Percentiles rank a stretch among this genome's conserved stretches.
Conservation (phyloP, 2,888 invertebrate genomes). For the Lasioglossum lativentre region DNA sequence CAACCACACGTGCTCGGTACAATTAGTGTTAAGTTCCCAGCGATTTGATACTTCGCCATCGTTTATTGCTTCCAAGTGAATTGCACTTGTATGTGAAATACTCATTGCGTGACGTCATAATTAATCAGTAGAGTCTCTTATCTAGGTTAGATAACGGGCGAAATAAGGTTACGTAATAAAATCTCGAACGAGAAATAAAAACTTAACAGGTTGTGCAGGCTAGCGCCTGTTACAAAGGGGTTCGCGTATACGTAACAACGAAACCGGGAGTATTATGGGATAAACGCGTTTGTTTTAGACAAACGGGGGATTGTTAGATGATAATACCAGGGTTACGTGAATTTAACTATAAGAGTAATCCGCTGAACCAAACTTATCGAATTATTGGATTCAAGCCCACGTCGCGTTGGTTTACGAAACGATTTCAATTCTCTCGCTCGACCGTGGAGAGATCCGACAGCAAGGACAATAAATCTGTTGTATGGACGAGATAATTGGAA, state of each 20-base stretch:
- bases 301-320: neutral
- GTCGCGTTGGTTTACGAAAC: constrained; percentile 18
- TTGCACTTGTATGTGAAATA: neutral
- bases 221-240: neutral
- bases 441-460: constrained; percentile 17
- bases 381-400: constrained; percentile 48
- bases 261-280: neutral
- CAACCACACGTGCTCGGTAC: neutral
- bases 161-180: neutral
- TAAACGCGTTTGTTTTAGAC: neutral
- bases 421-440: constrained; percentile 22
- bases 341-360: neutral
- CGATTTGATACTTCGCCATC: neutral
- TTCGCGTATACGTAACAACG: neutral
- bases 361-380: neutral
- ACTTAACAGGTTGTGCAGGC: neutral
- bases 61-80: neutral
- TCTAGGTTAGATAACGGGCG: constrained; percentile 2
- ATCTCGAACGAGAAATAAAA: neutral
- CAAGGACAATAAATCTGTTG: constrained; percentile 24
- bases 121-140: neutral
- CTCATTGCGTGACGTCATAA: constrained; percentile 11
- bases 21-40: neutral
- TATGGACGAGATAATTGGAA: constrained; percentile 10
- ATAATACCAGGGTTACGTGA: neutral